Base-by-base conservation (phyloP, 2,888 invertebrate species). In the Cephus spinipes region DNA sequence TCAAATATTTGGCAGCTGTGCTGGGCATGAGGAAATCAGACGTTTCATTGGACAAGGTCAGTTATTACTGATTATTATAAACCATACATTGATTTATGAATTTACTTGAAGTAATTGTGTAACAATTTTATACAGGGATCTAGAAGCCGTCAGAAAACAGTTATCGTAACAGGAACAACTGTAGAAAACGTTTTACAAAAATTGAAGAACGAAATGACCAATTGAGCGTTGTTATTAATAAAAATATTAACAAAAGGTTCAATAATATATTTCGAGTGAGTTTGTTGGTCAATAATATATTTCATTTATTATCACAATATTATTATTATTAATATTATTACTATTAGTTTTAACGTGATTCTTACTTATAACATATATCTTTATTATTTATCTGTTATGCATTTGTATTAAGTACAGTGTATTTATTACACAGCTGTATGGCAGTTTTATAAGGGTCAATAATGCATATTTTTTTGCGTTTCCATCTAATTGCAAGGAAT, bases 11-110 rank as follows among this genome's bases (percentile, higher is more conserved):
- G 75, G 93, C 96, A 0, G 93, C 94, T 82, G 92, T 96, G n/a
- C 90, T 97, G 68, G 94, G 94, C 15, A 85, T 96, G 2, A 93
- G 94, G 79, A 96, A 96, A 90, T 95, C 95, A 81, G 95, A 95
- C 85, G 93, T 97, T 0, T 92, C 93, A 0, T 89, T 97, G 76
- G 95, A 95, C 79, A 93, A 92, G 91, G 94, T 94, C 78, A 83
- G 89, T 87, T 55, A 55, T 55, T 55, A 55, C 23, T 6, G 9
- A 55, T 55, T 55, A 55, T 23, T 55, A 55, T 23, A 55, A 55
- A 55, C 6, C 23, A 55, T 55, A 55, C 55, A 23, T 55, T 55
- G 23, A 55, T 55, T 23, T 2, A 23, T 55, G 12, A 31, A 12
- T 15, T 71, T 32, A 71, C 32, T 31, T 33, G 31, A 31, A 33